A percentile compares a stretch with the other conserved stretches of the same genome.
phyloP scores from a whole-genome alignment of 2,113 vertebrate species.

The Vireo altiloquus region DNA sequence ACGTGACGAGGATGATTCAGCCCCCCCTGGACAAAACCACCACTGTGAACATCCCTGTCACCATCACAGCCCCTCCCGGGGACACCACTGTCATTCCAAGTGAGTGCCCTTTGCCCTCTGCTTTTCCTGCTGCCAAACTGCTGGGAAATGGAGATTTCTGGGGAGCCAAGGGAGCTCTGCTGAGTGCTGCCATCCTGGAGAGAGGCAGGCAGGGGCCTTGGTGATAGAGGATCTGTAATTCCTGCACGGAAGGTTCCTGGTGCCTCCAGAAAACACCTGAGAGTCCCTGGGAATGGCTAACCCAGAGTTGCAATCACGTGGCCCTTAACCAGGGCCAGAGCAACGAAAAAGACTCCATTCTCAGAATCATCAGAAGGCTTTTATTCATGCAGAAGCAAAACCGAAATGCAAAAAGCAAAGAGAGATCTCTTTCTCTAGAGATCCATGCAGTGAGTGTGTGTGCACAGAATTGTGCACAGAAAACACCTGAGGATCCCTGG shows the following conservation, averaged over 20 bases:
- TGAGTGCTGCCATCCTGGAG: background rate
- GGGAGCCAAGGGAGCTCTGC: background rate
- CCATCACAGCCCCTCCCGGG: conserved; percentile 79
- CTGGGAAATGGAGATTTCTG: fast-evolving
- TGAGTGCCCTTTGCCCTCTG: conserved; percentile 67
- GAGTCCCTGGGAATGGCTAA: background rate
- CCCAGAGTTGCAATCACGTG: background rate
- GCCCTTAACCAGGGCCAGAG: no score
- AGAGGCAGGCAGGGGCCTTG: fast-evolving
- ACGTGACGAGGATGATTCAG: conserved; percentile 79
- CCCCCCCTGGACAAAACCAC: conserved; percentile 73
- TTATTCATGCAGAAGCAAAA: no score
- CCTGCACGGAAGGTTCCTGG: background rate
- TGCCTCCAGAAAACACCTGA: background rate
- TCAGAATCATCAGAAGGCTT: no score
- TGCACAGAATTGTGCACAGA: background rate
- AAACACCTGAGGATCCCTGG: background rate
- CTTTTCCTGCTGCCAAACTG: background rate
- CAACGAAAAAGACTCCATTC: no score
- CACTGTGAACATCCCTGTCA: conserved; percentile 80
- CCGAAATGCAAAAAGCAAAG: no score
- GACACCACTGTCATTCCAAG: conserved; percentile 83
- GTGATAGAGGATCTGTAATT: background rate
- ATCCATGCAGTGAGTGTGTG: no score
- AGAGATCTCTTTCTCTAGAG: no score